These are phyloP conservation scores for Artemia franciscana DNA, from an alignment of 1,140 invertebrate genomes.

Conservation along the genomic window DNA sequence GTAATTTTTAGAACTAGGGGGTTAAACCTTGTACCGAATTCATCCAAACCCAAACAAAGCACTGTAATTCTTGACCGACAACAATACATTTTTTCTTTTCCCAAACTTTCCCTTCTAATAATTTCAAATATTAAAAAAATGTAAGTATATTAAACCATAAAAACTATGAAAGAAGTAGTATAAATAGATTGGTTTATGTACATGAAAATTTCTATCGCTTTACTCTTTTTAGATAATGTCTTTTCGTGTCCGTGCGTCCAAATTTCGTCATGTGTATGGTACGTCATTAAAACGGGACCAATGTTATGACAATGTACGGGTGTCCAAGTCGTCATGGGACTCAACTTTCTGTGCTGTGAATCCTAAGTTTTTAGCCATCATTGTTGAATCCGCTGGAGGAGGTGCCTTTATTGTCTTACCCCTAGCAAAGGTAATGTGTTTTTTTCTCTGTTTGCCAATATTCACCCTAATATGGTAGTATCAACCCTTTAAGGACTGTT, in stretches of 20 bases:
- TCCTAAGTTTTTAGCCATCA: constrained; percentile 95
- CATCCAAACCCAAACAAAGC: no score
- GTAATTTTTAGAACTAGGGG: no score
- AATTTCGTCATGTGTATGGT: constrained; percentile 97
- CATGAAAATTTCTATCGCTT: no score
- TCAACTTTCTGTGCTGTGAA: constrained; percentile 97
- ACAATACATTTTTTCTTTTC: no score
- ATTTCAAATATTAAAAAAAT: no score
- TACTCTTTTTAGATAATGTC: constrained; percentile 36
- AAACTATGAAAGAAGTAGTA: no score
- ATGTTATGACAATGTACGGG: constrained; percentile 95
- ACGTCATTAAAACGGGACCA: constrained; percentile 85
- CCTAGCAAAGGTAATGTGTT: constrained; percentile 59
- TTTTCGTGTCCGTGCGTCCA: constrained; percentile 82
- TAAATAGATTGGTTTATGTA: no score
- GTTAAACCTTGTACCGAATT: no score
- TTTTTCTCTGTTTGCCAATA: constrained; percentile 1
- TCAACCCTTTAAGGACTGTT: constrained; percentile 91
- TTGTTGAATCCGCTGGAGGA: constrained; percentile 94
- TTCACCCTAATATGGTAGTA: no score
- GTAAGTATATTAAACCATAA: no score
- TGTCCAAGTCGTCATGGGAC: constrained; percentile 96
- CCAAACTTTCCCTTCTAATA: no score
- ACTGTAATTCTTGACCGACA: no score
- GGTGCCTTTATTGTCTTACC: constrained; percentile 95